These are phyloP conservation scores for Pissodes strobi DNA, from an alignment of 1,140 invertebrate species.

Conservation along the genomic window DNA sequence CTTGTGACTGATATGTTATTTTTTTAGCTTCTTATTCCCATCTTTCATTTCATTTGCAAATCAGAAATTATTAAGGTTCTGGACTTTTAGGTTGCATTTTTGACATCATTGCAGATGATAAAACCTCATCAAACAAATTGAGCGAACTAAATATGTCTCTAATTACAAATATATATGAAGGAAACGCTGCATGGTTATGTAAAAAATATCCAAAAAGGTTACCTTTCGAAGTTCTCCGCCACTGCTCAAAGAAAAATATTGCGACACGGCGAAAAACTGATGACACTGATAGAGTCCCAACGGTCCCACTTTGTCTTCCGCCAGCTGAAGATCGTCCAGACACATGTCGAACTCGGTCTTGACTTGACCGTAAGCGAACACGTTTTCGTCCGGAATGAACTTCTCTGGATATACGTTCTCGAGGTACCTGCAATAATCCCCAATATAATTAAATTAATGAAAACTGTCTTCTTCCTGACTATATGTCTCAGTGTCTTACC, in stretches of 20 bases:
- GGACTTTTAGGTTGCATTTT: no score
- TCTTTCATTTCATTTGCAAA: no score
- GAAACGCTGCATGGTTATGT: neutral
- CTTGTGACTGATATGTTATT: no score
- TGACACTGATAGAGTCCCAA: slow-evolving; percentile 80
- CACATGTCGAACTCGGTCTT: slow-evolving; percentile 65
- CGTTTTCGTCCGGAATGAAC: slow-evolving; percentile 84
- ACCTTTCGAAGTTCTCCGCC: slow-evolving; percentile 70
- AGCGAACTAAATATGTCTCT: no score
- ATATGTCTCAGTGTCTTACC: slow-evolving; percentile 54
- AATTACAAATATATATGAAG: neutral
- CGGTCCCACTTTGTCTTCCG: slow-evolving; percentile 70
- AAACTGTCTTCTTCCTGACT: neutral
- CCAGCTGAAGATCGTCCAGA: slow-evolving; percentile 78
- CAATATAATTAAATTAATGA: neutral
- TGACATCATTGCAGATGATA: no score
- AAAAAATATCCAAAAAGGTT: no score
- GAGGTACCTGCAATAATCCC: slow-evolving; percentile 60
- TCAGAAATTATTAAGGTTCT: no score
- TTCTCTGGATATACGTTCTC: slow-evolving; percentile 83
- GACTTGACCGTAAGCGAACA: slow-evolving; percentile 70
- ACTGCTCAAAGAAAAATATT: slow-evolving; percentile 76
- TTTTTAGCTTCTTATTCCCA: no score
- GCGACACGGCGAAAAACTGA: slow-evolving; percentile 64
- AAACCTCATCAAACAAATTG: no score